Conservation (phyloP, 1,140 invertebrate genomes). For the Cotesia vestalis region DNA sequence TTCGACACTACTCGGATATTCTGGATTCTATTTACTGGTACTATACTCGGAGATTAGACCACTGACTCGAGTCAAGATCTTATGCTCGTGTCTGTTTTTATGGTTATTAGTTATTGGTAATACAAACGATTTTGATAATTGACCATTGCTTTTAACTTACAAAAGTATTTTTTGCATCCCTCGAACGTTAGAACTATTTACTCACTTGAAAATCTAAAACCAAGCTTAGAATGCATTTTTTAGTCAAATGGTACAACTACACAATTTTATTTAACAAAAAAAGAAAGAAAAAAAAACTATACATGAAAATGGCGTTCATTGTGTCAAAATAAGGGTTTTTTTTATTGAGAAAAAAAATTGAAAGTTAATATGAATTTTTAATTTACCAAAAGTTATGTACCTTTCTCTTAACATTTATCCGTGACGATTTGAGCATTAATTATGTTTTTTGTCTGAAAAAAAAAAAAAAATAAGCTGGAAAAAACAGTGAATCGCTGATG, state of each 20-base stretch:
- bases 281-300: no score
- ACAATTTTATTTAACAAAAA: no score
- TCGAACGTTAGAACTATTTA: no score
- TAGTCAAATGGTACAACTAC: no score
- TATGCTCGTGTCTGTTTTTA: slow-evolving; percentile 11
- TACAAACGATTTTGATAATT: slow-evolving; percentile 16
- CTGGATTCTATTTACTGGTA: slow-evolving; percentile 2
- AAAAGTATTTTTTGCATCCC: background rate
- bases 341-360: no score
- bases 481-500: slow-evolving; percentile 12
- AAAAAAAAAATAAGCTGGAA: background rate
- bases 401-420: background rate
- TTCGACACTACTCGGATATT: background rate
- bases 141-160: background rate
- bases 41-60: background rate
- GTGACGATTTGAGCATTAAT: background rate
- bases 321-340: no score
- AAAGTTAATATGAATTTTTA: no score
- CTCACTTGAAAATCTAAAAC: no score
- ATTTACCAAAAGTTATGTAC: no score
- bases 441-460: background rate
- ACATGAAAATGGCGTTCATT: no score
- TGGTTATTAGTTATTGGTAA: slow-evolving; percentile 36
- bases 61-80: slow-evolving; percentile 16
- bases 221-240: no score